Evolutionary conservation across 2,797 vertebrate genomes (phyloP).

Genomic region (Cossypha niveicapilla): DNA sequence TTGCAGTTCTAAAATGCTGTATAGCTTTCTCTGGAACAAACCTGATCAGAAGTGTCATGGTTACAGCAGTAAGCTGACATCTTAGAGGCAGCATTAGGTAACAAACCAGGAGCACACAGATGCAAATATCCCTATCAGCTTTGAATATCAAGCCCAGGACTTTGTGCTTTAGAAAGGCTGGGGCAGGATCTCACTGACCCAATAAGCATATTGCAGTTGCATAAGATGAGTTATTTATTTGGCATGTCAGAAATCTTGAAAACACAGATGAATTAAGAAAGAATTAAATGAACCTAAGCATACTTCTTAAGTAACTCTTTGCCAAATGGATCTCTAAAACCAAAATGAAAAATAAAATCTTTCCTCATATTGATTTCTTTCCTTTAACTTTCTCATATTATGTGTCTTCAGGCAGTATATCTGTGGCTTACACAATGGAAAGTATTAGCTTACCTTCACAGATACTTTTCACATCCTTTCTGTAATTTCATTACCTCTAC

Average conservation of each 20-base stretch:
- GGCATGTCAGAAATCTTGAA: background rate
- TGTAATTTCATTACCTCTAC: constrained; percentile 65
- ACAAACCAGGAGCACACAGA: background rate
- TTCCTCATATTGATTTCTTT: constrained; percentile 48
- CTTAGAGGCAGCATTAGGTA: constrained; percentile 11
- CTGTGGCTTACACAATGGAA: constrained; percentile 58
- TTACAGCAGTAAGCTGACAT: background rate
- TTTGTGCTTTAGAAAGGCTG: background rate
- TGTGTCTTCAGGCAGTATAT: constrained; percentile 54
- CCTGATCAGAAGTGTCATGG: background rate
- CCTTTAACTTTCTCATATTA: constrained; percentile 61
- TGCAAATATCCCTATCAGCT: constrained; percentile 10
- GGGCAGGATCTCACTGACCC: background rate
- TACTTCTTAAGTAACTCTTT: constrained; percentile 31
- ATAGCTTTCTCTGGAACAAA: background rate
- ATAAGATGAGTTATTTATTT: background rate
- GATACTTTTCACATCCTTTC: constrained; percentile 69
- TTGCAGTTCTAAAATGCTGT: background rate
- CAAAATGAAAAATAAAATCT: constrained; percentile 54
- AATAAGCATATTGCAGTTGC: background rate
- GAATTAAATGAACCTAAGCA: background rate
- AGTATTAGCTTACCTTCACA: constrained; percentile 61
- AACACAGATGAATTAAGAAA: background rate
- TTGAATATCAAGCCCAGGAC: background rate
- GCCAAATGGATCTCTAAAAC: constrained; percentile 31